Evolutionary conservation across 2,797 vertebrate species (phyloP).

Genomic region (Silurus lanzhouensis): DNA sequence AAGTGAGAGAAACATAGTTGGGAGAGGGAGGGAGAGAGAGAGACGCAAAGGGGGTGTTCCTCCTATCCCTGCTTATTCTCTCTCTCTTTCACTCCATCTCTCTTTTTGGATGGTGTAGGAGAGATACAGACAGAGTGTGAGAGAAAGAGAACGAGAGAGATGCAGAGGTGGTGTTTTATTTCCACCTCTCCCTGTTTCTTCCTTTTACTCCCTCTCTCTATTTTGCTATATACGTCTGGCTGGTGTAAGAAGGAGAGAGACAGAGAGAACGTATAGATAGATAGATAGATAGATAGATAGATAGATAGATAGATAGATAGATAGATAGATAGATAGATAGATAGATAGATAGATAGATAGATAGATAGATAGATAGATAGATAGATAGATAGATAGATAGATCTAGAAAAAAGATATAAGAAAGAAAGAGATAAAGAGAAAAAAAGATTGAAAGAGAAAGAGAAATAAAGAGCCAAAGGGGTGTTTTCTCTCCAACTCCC

Average conservation of each 20-base stretch:
- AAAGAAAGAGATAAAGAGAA: not conserved
- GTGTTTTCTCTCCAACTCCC: not conserved
- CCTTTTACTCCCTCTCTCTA: too few relatives aligned
- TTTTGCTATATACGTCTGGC: too few relatives aligned
- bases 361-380: not conserved
- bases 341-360: not conserved
- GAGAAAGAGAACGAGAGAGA: not conserved
- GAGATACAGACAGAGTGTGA: too few relatives aligned
- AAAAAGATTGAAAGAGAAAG: slow-evolving; percentile 44
- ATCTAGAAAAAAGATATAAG: too few relatives aligned
- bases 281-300: not conserved
- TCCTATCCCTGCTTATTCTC: too few relatives aligned
- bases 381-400: too few relatives aligned
- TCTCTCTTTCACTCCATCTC: too few relatives aligned
- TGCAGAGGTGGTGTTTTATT: too few relatives aligned
- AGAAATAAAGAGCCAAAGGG: slow-evolving; percentile 46
- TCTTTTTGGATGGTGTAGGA: too few relatives aligned
- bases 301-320: not conserved
- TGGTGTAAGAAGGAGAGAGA: not conserved
- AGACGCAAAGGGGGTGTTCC: too few relatives aligned
- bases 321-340: not conserved
- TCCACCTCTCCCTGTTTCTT: too few relatives aligned
- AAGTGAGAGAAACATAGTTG: too few relatives aligned
- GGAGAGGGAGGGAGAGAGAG: not conserved
- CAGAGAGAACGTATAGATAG: not conserved